A percentile compares a stretch with the other conserved stretches of the same genome.
phyloP scores from a whole-genome alignment of 37 sponge, comb jelly and placozoan genomes.

The Halisarca cf. caerulea region DNA sequence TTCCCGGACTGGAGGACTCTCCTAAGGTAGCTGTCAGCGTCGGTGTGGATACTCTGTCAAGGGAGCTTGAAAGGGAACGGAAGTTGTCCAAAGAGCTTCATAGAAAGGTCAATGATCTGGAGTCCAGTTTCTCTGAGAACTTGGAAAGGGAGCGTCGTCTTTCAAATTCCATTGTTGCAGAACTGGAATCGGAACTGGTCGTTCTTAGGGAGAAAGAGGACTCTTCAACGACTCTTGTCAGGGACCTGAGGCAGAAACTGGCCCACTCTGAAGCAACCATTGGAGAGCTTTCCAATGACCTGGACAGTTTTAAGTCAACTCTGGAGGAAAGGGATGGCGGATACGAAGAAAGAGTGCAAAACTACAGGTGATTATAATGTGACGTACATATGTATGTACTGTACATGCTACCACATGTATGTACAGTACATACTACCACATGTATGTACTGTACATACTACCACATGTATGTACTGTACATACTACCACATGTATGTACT shows the following conservation, averaged over 20 bases:
- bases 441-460: no score
- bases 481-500: no score
- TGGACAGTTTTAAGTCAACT: constrained; percentile 18
- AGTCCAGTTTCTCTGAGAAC: background rate
- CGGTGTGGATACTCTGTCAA: background rate
- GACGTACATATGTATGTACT: no score
- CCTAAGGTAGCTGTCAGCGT: background rate
- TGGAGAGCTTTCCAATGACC: background rate
- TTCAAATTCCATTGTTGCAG: background rate
- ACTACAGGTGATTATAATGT: background rate
- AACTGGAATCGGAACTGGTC: background rate
- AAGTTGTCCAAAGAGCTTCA: background rate
- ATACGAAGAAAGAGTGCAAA: constrained; percentile 10
- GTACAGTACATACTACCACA: no score
- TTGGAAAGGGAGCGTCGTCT: background rate
- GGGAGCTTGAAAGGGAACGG: background rate
- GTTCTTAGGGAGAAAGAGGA: background rate
- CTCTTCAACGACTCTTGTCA: background rate
- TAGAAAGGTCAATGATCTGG: background rate
- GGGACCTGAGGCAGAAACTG: background rate
- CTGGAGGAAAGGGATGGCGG: constrained; percentile 14
- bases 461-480: no score
- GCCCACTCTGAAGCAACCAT: background rate
- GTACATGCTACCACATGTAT: no score
- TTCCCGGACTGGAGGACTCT: background rate